phyloP scores from a whole-genome alignment of 1,140 invertebrate genomes.

The Pentalonia nigronervosa region DNA sequence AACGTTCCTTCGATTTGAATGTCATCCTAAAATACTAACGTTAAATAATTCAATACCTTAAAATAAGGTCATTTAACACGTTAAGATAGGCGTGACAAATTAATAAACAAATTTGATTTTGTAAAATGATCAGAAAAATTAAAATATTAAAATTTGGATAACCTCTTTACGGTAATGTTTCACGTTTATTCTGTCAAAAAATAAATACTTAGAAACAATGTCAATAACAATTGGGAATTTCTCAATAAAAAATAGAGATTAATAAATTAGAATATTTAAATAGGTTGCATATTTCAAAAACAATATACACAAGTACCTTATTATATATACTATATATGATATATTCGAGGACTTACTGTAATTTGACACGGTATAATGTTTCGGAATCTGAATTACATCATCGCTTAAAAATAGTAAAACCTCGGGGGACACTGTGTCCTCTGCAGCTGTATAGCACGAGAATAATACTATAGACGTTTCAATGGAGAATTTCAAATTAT shows the following conservation, averaged over 20 bases:
- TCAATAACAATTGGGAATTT: no score
- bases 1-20: not conserved
- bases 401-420: not conserved
- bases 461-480: not conserved
- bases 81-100: no score
- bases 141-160: not conserved
- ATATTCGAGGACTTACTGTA: not conserved
- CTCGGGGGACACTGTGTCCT: not conserved
- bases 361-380: not conserved
- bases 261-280: not conserved
- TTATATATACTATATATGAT: not conserved
- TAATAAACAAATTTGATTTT: no score
- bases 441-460: not conserved
- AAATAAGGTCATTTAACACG: not conserved
- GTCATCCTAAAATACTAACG: not conserved
- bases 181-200: not conserved
- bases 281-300: not conserved
- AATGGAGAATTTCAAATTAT: not conserved
- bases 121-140: not conserved
- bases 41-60: not conserved
- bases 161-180: not conserved
- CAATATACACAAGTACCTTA: not conserved
- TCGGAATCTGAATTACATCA: not conserved
- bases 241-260: no score
- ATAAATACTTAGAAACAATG: not conserved